These are phyloP conservation scores for Tinea pellionella DNA, from an alignment of 2,888 invertebrate genomes.

Conservation along the genomic window DNA sequence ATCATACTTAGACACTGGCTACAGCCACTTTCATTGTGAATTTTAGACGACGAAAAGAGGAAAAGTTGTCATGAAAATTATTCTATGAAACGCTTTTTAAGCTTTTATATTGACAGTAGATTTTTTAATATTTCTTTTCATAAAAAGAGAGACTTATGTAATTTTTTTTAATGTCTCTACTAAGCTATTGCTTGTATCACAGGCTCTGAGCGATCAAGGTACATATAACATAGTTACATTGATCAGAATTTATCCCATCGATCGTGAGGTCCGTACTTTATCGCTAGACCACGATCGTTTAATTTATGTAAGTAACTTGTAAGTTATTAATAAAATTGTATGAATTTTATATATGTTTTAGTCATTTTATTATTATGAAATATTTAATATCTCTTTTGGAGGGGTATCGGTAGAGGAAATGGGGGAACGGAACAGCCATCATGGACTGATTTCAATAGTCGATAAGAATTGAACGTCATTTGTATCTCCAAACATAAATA, in stretches of 20 bases:
- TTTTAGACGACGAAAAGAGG: neutral
- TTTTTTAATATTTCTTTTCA: neutral
- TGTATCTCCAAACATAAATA: neutral
- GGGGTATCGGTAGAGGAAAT: neutral
- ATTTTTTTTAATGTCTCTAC: too few species aligned
- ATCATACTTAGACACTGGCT: constrained; percentile 6
- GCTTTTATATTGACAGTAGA: neutral
- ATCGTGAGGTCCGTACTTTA: too few species aligned
- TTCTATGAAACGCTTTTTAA: neutral
- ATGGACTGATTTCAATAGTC: neutral
- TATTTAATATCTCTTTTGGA: neutral
- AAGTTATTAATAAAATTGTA: too few species aligned
- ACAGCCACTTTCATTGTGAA: constrained; percentile 8
- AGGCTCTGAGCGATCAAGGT: too few species aligned
- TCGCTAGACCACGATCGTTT: too few species aligned
- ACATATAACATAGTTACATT: too few species aligned
- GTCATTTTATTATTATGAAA: too few species aligned
- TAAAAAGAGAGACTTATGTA: too few species aligned
- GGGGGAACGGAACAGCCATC: neutral
- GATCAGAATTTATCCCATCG: too few species aligned
- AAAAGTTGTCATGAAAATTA: neutral
- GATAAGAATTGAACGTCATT: neutral
- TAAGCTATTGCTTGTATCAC: too few species aligned
- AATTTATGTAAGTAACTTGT: too few species aligned
- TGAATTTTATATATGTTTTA: too few species aligned